Evolutionary conservation across 35 echinoderm and acorn worm genomes (phyloP).

Genomic region (Apostichopus japonicus): DNA sequence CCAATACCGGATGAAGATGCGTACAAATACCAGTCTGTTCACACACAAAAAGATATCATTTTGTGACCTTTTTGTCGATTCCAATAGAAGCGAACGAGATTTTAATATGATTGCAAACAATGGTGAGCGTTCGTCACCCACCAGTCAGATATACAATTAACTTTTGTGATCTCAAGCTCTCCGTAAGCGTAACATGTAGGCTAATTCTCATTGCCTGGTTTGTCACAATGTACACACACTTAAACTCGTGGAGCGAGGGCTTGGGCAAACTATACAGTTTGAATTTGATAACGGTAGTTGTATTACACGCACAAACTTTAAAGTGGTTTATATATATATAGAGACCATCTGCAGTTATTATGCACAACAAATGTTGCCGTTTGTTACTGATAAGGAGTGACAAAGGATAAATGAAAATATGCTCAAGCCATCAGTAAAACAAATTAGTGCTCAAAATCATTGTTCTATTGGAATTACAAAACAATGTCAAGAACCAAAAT

Average conservation of each 20-base stretch:
- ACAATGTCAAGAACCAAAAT: too few relatives aligned
- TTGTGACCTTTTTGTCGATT: neutral
- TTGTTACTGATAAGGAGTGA: too few relatives aligned
- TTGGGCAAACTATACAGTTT: neutral
- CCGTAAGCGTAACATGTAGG: neutral
- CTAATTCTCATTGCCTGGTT: neutral
- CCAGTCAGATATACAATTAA: neutral
- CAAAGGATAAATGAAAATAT: too few relatives aligned
- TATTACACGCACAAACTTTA: neutral
- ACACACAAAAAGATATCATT: neutral
- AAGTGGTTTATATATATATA: neutral
- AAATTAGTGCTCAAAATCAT: too few relatives aligned
- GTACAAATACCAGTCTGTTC: neutral
- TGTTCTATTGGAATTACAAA: too few relatives aligned
- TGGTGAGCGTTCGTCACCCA: neutral
- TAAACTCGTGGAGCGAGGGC: neutral
- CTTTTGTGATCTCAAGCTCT: neutral
- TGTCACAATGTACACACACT: constrained; percentile 39
- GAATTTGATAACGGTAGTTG: neutral
- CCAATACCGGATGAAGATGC: too few relatives aligned
- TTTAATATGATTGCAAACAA: neutral
- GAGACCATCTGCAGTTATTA: neutral
- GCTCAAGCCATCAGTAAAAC: too few relatives aligned
- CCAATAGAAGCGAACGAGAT: neutral
- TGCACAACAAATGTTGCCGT: neutral